Evolutionary conservation across 2,113 vertebrate genomes (phyloP), one percentile per base, ranked within the genome.

Genomic region (Cinclus mexicanus): DNA sequence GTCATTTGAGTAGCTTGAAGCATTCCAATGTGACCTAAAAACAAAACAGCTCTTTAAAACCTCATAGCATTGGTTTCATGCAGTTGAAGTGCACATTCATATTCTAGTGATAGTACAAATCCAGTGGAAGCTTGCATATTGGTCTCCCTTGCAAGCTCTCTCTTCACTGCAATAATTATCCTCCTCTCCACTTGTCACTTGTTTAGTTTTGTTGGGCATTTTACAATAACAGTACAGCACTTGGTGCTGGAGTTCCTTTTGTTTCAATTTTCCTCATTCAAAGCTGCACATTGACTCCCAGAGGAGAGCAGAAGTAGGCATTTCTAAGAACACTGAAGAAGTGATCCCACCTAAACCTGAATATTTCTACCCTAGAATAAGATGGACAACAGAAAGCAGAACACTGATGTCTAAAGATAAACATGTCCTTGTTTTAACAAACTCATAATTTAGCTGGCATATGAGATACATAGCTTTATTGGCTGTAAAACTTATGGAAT

Each of bases 1-100:
- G 98, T 99, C 98, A 99, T 99, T 90, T 99, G 99, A 76, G 99
- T 99, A 97, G 99, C 99, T 97, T 99, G 99, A 94, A 99, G 99
- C 97, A 98, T 99, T 97, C 99, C 99, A 86, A 99, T 99, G 93
- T 99, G 99, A 98, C 99, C 99, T 99, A 94, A 83, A 95, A 95
- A 79, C 42, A 94, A 95, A 90, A 72, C 12, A 92, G 55, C 21
- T 91, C 68, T 85, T 95, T 91, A 80, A 83, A 92, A 92, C 56
- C 35, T 83, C 39, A 57, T 12, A 67, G 39, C 53, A 93, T 13
- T 64, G 29, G 14, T 70, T 87, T 90, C 28, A 60, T 16, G 24
- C 39, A 64, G 84, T 10, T 64, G 46, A 82, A 92, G 55, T 46
- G 69, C 46, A 83, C 41, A 46, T 64, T 89, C n/a, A 75, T 4